Percentiles rank a stretch among this genome's conserved stretches.
Evolutionary conservation across 1,140 invertebrate genomes (phyloP).

Genomic region (Nixonia krombeini): DNA sequence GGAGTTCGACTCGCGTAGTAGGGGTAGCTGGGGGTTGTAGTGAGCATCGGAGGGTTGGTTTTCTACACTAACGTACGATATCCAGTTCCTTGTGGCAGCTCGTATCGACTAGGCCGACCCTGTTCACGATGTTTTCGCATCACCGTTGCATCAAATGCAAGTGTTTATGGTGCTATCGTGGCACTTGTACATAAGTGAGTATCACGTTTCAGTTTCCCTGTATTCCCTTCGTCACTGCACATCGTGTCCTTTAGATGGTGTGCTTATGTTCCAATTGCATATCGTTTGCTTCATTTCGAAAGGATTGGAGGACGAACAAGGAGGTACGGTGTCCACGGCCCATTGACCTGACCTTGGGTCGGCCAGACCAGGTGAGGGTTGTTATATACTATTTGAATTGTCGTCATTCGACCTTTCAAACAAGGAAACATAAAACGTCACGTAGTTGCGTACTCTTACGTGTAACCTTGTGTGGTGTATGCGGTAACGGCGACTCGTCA

Average conservation of each 20-base stretch:
- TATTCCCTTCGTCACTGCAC: neutral
- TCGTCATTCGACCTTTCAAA: slow-evolving; percentile 4
- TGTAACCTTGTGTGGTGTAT: neutral
- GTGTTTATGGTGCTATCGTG: slow-evolving; percentile 22
- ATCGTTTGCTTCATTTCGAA: neutral
- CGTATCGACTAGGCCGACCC: slow-evolving; percentile 40
- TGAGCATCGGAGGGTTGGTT: neutral
- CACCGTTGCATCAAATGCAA: slow-evolving; percentile 5
- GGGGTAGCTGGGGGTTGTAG: neutral
- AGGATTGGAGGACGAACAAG: slow-evolving; percentile 10
- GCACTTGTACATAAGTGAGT: slow-evolving; percentile 10
- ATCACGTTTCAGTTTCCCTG: neutral
- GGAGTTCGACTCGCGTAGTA: slow-evolving; percentile 1
- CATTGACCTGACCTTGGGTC: slow-evolving; percentile 65
- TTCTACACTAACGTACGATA: slow-evolving; percentile 1
- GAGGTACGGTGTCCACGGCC: slow-evolving; percentile 45
- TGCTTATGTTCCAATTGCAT: neutral
- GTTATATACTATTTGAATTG: neutral
- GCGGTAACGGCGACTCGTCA: neutral
- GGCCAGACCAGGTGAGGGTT: slow-evolving; percentile 56
- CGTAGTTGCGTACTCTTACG: neutral
- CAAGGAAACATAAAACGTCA: neutral
- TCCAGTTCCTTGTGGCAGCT: slow-evolving; percentile 58
- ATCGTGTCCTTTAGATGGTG: too few relatives aligned
- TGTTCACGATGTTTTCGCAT: neutral